These are phyloP conservation scores for Stegana nigrithorax DNA, from an alignment of 2,888 invertebrate genomes.

Conservation along the genomic window DNA sequence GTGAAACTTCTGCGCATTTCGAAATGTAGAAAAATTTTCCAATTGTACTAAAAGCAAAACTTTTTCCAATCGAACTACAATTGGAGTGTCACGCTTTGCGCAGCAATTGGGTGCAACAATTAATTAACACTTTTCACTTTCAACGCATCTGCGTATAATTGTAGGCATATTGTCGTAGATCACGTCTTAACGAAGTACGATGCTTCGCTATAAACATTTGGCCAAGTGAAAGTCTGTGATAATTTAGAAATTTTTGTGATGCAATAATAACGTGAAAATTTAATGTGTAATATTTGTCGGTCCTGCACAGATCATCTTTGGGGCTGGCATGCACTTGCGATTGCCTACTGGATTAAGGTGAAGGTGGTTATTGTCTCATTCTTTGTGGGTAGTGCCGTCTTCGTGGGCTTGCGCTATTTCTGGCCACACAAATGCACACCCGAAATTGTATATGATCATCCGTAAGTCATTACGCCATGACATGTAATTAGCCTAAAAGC, in stretches of 20 bases:
- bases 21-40: conserved; percentile 46
- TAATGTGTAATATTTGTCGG: conserved; percentile 13
- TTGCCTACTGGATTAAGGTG: conserved; percentile 66
- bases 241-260: conserved; percentile 24
- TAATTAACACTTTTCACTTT: conserved; percentile 66
- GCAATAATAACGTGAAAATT: conserved; percentile 30
- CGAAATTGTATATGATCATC: conserved; percentile 61
- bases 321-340: conserved; percentile 60
- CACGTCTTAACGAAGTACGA: conserved; percentile 18
- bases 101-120: conserved; percentile 25
- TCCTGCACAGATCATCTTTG: conserved; percentile 43
- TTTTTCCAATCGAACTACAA: no score
- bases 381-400: conserved; percentile 64
- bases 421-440: conserved; percentile 53
- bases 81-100: conserved; percentile 2
- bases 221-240: conserved; percentile 38
- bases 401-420: conserved; percentile 61
- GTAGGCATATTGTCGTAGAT: conserved; percentile 41
- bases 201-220: conserved; percentile 23
- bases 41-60: no score
- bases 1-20: conserved; percentile 13
- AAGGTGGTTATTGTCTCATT: conserved; percentile 65
- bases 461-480: conserved; percentile 52
- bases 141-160: conserved; percentile 34
- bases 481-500: no score